Evolutionary conservation across 2,888 invertebrate genomes (phyloP), one percentile per base, ranked within the genome.

Genomic region (Pachydiplax longipennis): DNA sequence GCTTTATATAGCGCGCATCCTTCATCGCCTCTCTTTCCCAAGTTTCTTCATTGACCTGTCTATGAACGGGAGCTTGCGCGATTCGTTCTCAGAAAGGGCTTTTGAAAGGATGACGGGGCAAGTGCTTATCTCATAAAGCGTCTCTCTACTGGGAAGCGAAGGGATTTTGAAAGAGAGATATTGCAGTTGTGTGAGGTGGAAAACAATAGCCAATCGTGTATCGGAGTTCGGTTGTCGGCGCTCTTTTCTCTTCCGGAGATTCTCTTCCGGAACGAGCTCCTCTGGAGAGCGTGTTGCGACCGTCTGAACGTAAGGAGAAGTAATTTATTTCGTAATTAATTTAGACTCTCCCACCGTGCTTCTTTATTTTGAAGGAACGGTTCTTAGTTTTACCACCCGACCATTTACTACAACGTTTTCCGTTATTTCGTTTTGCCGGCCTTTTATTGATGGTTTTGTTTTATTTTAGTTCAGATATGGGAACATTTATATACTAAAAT

Each of bases 321-420:
- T 83, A 58, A 83, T 83, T 83, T 83, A 83, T 83, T 35, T 83
- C 83, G 83, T 61, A 83, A 83, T 83, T 83, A 83, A 83, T 83
- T 83, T 83, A 58, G 58, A 35, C 65, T 6, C 25, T n/a, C 61
- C 61, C 15, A n/a, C 61, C 5, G 22, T n/a, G 65, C 22, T 65
- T 44, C 10, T 25, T 65, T n/a, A 65, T 25, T 25, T 65, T 0
- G n/a, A 65, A 65, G 65, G 65, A 8, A 61, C 65, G 44, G 44
- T 44, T 44, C 6, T 44, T 44, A 44, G 4, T 44, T 44, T 25
- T 65, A 0, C 65, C 65, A 2, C 1, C 65, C 65, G 2, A 65
- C 1, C 65, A n/a, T n/a, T 18, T 65, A n/a, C 15, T 8, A n/a
- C n/a, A 5, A 12, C 65, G 1, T 65, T 65, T 65, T n/a, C 22